Percentiles rank a stretch among this genome's conserved stretches.
Conservation (phyloP, 2,113 vertebrate species). For the Chamaetylas fuelleborni region DNA sequence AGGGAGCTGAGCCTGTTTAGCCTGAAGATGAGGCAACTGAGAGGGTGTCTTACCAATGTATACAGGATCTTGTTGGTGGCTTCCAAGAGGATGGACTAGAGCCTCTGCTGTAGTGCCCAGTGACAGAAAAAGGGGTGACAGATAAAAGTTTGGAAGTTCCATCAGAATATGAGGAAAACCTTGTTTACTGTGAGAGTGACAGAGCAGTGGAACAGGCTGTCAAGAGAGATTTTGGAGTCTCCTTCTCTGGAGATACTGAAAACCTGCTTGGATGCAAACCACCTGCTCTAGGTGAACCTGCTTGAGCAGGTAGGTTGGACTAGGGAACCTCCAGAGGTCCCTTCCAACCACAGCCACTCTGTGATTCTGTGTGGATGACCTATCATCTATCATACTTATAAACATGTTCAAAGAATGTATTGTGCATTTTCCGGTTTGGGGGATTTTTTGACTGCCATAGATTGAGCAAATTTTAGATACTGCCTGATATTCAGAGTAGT, state of each 20-base stretch:
- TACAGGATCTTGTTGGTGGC: fast-evolving
- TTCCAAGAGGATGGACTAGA: neutral
- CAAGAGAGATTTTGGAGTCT: neutral
- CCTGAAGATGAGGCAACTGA: neutral
- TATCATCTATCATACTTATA: neutral
- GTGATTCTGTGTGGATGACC: neutral
- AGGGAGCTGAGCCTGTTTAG: neutral
- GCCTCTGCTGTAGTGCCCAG: neutral
- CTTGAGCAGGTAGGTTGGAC: neutral
- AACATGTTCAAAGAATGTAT: neutral
- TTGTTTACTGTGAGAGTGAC: neutral
- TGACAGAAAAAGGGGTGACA: too few species aligned
- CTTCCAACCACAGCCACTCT: neutral
- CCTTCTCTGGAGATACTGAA: neutral
- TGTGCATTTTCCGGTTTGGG: neutral
- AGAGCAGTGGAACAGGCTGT: neutral
- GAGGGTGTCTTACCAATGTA: fast-evolving
- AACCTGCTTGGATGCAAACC: neutral
- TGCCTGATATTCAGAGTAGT: neutral
- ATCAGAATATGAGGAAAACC: neutral
- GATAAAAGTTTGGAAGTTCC: neutral
- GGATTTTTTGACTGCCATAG: neutral
- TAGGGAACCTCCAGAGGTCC: neutral
- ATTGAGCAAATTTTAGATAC: neutral
- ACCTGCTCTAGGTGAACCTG: neutral